Evolutionary conservation across 2,797 vertebrate genomes (phyloP), one percentile per base, ranked within the genome.

Genomic region (Prunella strophiata): DNA sequence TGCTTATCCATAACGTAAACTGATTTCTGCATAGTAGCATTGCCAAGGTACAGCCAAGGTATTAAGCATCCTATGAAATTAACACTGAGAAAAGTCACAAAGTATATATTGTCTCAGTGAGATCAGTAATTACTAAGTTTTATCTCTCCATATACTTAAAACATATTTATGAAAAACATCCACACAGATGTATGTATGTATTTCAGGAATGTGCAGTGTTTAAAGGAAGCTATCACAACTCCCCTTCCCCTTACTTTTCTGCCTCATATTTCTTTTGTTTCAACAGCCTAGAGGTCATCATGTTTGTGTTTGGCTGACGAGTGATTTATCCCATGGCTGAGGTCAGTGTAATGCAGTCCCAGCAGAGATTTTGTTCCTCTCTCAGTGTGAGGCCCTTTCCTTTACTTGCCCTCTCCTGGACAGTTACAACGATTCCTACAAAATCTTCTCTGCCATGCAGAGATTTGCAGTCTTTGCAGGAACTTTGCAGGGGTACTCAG

Each of bases 401-500:
- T 18, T 71, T 16, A 11, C 2, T 18, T 21, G 8, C 19, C 48
- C 3, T 55, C 16, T 82, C 7, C 20, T 73, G 11, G 0, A 0
- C 8, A 5, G 3, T 40, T 81, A 57, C 19, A 57, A 25, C 0
- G 0, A 45, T 63, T 55, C 27, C 26, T 52, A 26, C 7, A 45
- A 77, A 62, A 62, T 51, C 3, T 57, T 13, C 11, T 52, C 7
- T 67, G 21, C 19, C 36, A 32, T 8, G 5, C 3, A 42, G 82
- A 85, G 42, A 38, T 18, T 11, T 43, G 13, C 36, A 54, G 36
- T 12, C 11, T 51, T 57, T 4, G 0, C 19, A 62, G 7, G 12
- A 54, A 38, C 4, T 75, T 25, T 0, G 0, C 6, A 42, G 20
- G 9, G 10, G 5, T 45, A 57, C 15, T 9, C 0, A 0, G 23